Evolutionary conservation across 2,888 invertebrate species (phyloP).

Genomic region (Neuroscelio doddi): DNA sequence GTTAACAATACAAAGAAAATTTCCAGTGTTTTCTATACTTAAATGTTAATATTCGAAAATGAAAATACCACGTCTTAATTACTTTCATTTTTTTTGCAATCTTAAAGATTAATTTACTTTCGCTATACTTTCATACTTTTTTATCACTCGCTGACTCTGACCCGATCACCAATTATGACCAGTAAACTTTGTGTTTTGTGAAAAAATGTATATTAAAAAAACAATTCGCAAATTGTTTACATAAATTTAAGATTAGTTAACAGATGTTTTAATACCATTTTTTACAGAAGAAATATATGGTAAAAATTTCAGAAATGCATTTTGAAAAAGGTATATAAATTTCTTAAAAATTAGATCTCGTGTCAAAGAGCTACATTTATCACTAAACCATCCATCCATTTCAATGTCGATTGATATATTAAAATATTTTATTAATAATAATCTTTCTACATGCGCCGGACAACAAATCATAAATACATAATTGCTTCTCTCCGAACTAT

Average conservation of each 20-base stretch:
- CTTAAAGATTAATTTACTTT: slow-evolving; percentile 19
- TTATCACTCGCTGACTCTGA: slow-evolving; percentile 51
- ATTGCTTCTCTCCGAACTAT: not conserved
- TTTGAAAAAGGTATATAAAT: not conserved
- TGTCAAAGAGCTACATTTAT: not conserved
- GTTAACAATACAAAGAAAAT: no score
- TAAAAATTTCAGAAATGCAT: slow-evolving; percentile 1
- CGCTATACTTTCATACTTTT: slow-evolving; percentile 26
- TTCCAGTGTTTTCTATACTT: no score
- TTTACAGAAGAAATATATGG: no score
- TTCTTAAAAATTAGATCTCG: not conserved
- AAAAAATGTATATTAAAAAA: not conserved
- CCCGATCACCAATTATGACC: slow-evolving; percentile 29
- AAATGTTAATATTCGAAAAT: slow-evolving; percentile 26
- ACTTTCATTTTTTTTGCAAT: slow-evolving; percentile 37
- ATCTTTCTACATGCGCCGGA: slow-evolving; percentile 2
- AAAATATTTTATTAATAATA: slow-evolving; percentile 5
- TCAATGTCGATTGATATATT: slow-evolving; percentile 1
- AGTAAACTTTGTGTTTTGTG: slow-evolving; percentile 8
- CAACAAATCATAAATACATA: slow-evolving; percentile 5
- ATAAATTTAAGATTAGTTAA: no score
- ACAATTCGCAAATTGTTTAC: not conserved
- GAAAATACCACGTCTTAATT: slow-evolving; percentile 31
- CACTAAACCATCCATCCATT: not conserved
- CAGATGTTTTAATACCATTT: no score